Conservation (phyloP, 2,113 vertebrate species). For the Ophthalmolycus amberensis region DNA sequence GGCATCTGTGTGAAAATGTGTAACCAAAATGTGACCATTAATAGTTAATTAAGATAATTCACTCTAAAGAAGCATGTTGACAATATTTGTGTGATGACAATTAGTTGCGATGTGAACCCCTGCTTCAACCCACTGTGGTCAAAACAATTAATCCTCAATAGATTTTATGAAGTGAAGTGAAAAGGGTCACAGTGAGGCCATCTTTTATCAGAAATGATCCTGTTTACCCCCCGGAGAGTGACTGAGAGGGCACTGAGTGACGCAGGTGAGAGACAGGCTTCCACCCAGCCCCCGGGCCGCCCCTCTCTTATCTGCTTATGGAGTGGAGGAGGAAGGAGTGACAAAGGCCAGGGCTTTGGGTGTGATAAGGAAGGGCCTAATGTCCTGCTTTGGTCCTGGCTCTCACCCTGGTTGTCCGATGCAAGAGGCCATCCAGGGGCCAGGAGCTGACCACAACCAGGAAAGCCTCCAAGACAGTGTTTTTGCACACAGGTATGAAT, state of each 20-base stretch:
- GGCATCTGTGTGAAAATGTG: background rate
- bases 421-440: slow-evolving; percentile 63
- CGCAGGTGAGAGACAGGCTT: slow-evolving; percentile 87
- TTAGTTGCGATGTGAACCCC: background rate
- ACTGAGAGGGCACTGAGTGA: slow-evolving; percentile 84
- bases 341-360: slow-evolving; percentile 77
- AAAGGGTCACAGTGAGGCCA: slow-evolving; percentile 62
- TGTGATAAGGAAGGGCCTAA: slow-evolving; percentile 75
- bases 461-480: slow-evolving; percentile 35
- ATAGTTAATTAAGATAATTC: background rate
- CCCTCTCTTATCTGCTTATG: slow-evolving; percentile 75
- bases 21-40: background rate
- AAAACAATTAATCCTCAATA: background rate
- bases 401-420: slow-evolving; percentile 42
- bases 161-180: slow-evolving; percentile 12
- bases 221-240: slow-evolving; percentile 61
- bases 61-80: background rate
- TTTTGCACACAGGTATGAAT: slow-evolving; percentile 62
- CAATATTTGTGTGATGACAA: background rate
- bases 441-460: slow-evolving; percentile 49
- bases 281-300: slow-evolving; percentile 66
- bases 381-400: slow-evolving; percentile 69
- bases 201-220: slow-evolving; percentile 66
- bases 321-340: slow-evolving; percentile 75
- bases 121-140: background rate